Evolutionary conservation across 2,113 vertebrate species (phyloP), one percentile per base, ranked within the genome.

Genomic region (Microtus richardsoni): DNA sequence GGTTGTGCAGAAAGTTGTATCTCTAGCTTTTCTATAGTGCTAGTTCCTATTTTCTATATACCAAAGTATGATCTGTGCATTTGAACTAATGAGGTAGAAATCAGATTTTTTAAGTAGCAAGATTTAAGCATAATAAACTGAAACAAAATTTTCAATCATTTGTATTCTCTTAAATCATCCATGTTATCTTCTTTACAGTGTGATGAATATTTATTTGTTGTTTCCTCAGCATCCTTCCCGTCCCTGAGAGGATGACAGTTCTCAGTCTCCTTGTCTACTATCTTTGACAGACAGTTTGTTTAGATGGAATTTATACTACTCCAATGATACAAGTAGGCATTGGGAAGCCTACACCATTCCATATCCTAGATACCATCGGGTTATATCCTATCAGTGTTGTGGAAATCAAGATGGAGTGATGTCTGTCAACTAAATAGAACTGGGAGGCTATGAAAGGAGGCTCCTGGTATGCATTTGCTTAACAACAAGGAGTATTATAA

Each of bases 141-240:
- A 96, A 91, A 88, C 41, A 83, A 92, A 93, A 80, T 41, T 70
- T 88, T 58, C 5, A 91, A 6, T 96, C 10, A 79, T 87, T 96
- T 85, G 5, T 22, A n/a, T 73, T 66, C 7, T 68, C 26, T 92
- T 73, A 95, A 86, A 90, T 87, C 78, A 91, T 39, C 4, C 8
- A 24, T 64, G 19, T 17, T 86, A 33, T 74, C 74, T 93, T 92
- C 21, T 88, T 49, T 80, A 26, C 2, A 6, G 3, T 64, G 6
- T 68, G 26, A 73, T 66, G 26, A 66, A 54, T 85, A 52, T 95
- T 91, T 80, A 71, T 75, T 62, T 91, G 22, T 39, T 47, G 33
- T 8, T 58, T 94, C 26, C 0, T 30, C 4, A n/a, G 1, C 22
- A 80, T 66, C 28, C 21, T 30, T 80, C 66, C 44, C 62, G 3